These are phyloP conservation scores for Lota lota DNA, from an alignment of 2,113 vertebrate genomes.

Conservation along the genomic window DNA sequence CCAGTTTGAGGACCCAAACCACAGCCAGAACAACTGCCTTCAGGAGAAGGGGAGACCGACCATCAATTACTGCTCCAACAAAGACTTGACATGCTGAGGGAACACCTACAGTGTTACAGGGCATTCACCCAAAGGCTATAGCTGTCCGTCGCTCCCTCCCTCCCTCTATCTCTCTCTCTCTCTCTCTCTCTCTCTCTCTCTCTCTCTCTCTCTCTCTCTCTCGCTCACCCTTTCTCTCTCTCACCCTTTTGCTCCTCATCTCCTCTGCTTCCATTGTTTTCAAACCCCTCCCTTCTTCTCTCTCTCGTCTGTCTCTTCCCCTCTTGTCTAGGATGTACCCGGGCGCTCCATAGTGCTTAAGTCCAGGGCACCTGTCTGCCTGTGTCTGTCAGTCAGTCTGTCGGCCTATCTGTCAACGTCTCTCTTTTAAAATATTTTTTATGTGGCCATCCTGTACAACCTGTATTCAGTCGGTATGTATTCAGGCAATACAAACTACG, in stretches of 20 bases:
- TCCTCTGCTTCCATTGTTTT: too few relatives aligned
- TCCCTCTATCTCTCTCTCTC: neutral
- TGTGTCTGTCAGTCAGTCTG: neutral
- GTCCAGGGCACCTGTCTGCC: neutral
- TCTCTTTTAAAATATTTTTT: neutral
- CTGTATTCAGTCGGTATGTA: too few relatives aligned
- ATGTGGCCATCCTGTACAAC: too few relatives aligned
- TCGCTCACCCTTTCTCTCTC: neutral
- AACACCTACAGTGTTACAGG: conserved; percentile 5
- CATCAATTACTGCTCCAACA: conserved; percentile 5
- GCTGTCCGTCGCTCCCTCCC: neutral
- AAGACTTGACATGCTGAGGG: conserved; percentile 1
- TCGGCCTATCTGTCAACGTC: conserved; percentile 3
- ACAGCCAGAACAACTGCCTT: neutral
- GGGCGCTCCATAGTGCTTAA: neutral
- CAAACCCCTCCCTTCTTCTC: too few relatives aligned
- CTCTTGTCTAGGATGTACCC: neutral
- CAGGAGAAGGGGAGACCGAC: neutral
- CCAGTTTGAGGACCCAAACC: neutral
- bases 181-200: conserved; percentile 1
- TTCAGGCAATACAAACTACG: too few relatives aligned
- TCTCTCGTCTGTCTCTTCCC: too few relatives aligned
- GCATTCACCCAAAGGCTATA: conserved; percentile 1
- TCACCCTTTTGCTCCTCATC: neutral
- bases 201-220: conserved; percentile 6